A percentile compares a stretch with the other conserved stretches of the same genome.
Conservation (phyloP, 2,113 vertebrate genomes). For the Caretta caretta region DNA sequence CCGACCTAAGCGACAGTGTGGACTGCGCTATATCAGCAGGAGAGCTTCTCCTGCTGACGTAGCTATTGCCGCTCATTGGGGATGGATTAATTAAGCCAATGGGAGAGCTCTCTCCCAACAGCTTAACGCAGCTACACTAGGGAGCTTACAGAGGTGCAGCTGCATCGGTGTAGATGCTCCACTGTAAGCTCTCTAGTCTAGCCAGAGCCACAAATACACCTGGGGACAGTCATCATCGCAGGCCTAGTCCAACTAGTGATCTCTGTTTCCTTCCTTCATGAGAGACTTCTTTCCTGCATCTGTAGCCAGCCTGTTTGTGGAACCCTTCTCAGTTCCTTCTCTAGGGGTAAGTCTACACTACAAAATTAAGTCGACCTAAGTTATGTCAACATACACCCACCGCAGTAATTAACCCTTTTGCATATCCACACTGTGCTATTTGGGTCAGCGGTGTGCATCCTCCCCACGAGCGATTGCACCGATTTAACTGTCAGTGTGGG, state of each 20-base stretch:
- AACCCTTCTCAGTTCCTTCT: neutral
- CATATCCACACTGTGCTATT: too few relatives aligned
- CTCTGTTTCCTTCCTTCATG: neutral
- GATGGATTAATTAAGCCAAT: neutral
- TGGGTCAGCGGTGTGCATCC: neutral
- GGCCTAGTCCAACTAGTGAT: neutral
- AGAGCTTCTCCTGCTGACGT: neutral
- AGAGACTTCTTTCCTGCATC: neutral
- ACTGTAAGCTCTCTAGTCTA: too few relatives aligned
- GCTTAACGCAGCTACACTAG: neutral
- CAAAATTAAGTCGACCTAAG: neutral
- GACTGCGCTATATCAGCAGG: neutral
- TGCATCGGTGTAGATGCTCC: neutral
- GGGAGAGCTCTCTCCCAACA: neutral
- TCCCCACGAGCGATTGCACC: neutral
- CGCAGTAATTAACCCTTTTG: too few relatives aligned
- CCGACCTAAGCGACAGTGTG: neutral
- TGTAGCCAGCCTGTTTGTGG: neutral
- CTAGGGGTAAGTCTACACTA: neutral
- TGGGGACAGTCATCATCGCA: neutral
- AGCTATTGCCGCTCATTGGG: neutral
- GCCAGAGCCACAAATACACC: too few relatives aligned
- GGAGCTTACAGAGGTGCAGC: neutral
- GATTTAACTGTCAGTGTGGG: neutral
- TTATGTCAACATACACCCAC: neutral